phyloP scores from a whole-genome alignment of 2,888 invertebrate species.

The Cheilosia vulpina region DNA sequence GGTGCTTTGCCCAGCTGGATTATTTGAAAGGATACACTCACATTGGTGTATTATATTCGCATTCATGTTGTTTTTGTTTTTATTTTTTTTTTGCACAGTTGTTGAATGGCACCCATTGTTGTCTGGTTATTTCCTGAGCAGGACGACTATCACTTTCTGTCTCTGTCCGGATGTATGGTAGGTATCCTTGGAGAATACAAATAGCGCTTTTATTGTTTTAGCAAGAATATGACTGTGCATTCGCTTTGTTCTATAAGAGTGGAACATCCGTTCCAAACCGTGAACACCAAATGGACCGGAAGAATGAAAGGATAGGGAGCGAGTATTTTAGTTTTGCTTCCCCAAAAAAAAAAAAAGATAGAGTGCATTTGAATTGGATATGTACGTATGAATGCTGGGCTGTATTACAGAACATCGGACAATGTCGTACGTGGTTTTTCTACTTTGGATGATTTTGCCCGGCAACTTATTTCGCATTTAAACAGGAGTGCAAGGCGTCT shows the following conservation, averaged over 20 bases:
- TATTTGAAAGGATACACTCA: slow-evolving; percentile 20
- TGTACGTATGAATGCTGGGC: not conserved
- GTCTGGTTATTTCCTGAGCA: slow-evolving; percentile 40
- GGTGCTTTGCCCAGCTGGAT: slow-evolving; percentile 23
- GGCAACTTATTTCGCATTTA: not conserved
- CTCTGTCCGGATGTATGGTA: slow-evolving; percentile 19
- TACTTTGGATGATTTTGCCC: not conserved
- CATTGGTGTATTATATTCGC: slow-evolving; percentile 46
- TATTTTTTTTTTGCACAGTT: not conserved
- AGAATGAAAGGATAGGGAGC: slow-evolving; percentile 18
- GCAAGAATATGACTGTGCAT: slow-evolving; percentile 7
- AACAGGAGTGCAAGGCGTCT: too few species aligned
- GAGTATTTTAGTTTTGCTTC: not conserved
- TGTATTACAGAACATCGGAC: not conserved
- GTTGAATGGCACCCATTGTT: slow-evolving; percentile 32
- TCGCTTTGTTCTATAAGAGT: slow-evolving; percentile 19
- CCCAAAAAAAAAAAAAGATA: not conserved
- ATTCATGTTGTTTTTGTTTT: slow-evolving; percentile 16
- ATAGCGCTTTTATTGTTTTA: slow-evolving; percentile 52
- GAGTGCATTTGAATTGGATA: not conserved
- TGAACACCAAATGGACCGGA: slow-evolving; percentile 34
- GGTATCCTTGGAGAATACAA: slow-evolving; percentile 57
- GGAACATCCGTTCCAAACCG: not conserved
- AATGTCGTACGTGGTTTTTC: not conserved
- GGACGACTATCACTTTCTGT: slow-evolving; percentile 21